Percentiles rank a stretch among this genome's conserved stretches.
Evolutionary conservation across 2,797 vertebrate species (phyloP).

Genomic region (Natrix natrix): DNA sequence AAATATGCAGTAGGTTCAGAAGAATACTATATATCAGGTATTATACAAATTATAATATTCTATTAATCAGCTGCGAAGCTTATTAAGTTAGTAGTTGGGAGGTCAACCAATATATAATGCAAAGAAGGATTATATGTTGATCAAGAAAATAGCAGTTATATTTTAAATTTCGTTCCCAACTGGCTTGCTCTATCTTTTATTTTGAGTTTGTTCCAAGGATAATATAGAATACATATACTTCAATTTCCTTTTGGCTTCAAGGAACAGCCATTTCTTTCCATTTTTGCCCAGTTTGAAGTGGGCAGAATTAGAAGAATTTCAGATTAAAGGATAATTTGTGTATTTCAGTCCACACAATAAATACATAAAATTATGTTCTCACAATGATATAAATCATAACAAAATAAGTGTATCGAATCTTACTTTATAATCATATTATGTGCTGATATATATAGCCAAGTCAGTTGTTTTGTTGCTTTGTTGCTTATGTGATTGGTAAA

Average conservation of each 20-base stretch:
- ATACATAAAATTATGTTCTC: neutral
- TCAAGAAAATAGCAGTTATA: neutral
- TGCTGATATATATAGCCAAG: neutral
- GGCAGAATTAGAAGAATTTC: neutral
- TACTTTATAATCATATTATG: neutral
- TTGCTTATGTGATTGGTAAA: neutral
- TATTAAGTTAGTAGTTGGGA: neutral
- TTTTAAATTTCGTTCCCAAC: neutral
- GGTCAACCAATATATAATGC: neutral
- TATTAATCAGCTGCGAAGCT: neutral
- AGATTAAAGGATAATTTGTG: neutral
- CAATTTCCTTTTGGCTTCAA: neutral
- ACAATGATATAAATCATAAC: neutral
- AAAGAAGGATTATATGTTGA: neutral
- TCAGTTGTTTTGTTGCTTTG: neutral
- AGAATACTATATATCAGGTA: neutral
- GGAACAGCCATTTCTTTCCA: neutral
- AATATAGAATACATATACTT: neutral
- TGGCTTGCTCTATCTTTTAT: neutral
- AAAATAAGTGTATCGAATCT: neutral
- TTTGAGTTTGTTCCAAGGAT: neutral
- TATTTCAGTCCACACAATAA: neutral
- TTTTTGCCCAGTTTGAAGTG: neutral
- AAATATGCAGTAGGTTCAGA: neutral
- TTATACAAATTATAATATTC: neutral